A percentile compares a stretch with the other conserved stretches of the same genome.
phyloP scores from a whole-genome alignment of 1,140 invertebrate species.

The Dermatophagoides farinae region DNA sequence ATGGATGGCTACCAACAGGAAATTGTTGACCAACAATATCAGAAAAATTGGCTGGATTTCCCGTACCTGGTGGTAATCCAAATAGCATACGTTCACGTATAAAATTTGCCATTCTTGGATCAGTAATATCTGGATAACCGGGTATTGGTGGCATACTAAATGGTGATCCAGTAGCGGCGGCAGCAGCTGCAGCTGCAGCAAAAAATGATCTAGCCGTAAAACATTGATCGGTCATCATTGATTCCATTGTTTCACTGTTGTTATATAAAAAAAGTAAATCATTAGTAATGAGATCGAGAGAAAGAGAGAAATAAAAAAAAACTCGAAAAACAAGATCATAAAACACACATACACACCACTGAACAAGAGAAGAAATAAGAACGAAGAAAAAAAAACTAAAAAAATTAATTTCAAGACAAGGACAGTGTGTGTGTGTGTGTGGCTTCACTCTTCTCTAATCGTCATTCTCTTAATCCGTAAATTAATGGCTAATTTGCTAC shows the following conservation, averaged over 20 bases:
- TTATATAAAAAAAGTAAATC: background rate
- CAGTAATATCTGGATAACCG: background rate
- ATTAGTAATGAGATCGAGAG: background rate
- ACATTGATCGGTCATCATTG: constrained; percentile 1
- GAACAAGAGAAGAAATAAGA: too few relatives aligned
- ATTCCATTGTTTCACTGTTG: constrained; percentile 6
- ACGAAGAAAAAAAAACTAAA: too few relatives aligned
- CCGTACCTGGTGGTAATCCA: background rate
- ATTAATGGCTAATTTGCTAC: too few relatives aligned
- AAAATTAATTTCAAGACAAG: too few relatives aligned
- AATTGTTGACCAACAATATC: background rate
- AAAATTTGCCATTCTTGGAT: background rate
- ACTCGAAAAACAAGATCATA: too few relatives aligned
- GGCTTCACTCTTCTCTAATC: too few relatives aligned
- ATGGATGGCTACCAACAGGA: background rate
- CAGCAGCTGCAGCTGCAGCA: background rate
- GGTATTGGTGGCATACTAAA: background rate
- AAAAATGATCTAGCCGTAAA: background rate
- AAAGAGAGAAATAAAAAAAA: too few relatives aligned
- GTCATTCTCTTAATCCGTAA: too few relatives aligned
- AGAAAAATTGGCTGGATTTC: background rate
- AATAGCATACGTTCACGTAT: background rate
- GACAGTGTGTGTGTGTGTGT: too few relatives aligned
- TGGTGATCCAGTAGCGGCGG: background rate
- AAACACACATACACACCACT: too few relatives aligned